Conservation (phyloP, 2,797 vertebrate genomes). For the Phalloptychus januarius region DNA sequence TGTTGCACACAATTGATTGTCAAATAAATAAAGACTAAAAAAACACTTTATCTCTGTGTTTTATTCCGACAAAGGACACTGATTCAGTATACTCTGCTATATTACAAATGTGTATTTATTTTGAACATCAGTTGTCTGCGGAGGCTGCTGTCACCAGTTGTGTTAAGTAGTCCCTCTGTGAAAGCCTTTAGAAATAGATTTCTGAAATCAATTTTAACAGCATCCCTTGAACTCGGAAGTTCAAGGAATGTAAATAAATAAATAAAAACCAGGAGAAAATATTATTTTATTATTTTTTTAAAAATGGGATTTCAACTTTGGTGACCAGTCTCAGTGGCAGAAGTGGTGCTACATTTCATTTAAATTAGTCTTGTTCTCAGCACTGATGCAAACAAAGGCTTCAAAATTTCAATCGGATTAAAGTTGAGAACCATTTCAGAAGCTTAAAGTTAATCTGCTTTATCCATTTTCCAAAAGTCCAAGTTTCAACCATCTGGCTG, state of each 20-base stretch:
- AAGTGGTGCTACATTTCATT: no score
- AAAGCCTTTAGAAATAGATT: neutral
- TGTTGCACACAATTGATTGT: neutral
- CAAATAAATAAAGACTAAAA: conserved; percentile 45
- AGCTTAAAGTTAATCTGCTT: no score
- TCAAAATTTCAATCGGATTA: no score
- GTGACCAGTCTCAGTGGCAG: no score
- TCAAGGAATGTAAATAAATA: neutral
- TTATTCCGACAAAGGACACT: neutral
- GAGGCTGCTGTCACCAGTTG: neutral
- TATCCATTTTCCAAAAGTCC: no score
- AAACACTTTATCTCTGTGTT: neutral
- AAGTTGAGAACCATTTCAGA: no score
- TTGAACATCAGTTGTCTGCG: neutral
- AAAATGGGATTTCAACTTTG: neutral
- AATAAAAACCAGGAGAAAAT: neutral
- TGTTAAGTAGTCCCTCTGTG: neutral
- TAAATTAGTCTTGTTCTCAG: no score
- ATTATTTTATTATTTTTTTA: no score
- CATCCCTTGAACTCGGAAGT: neutral
- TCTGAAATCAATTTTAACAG: neutral
- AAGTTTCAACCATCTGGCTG: no score
- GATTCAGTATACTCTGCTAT: neutral
- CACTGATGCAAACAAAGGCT: no score
- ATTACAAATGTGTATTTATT: neutral